Conservation (phyloP, 1,140 invertebrate genomes). For the Drosophila kanapiae region DNA sequence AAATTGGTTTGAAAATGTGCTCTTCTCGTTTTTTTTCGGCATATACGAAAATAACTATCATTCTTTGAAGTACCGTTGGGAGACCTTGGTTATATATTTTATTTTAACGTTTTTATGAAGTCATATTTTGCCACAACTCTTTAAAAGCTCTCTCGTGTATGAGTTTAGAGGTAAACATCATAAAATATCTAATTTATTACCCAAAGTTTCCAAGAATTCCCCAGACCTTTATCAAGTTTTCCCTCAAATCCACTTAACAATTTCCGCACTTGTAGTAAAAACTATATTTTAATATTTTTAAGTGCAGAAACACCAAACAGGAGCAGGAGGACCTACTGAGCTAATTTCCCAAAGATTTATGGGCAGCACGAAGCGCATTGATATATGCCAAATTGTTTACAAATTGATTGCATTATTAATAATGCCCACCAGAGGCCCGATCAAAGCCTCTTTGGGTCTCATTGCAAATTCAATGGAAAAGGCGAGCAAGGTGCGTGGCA, state of each 20-base stretch:
- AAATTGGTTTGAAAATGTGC: no score
- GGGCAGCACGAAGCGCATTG: constrained; percentile 74
- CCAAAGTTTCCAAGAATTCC: no score
- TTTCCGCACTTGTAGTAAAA: background rate
- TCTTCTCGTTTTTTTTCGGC: no score
- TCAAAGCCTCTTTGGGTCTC: constrained; percentile 46
- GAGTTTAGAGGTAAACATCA: no score
- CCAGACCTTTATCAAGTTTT: background rate
- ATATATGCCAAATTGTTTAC: constrained; percentile 83
- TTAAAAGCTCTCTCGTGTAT: no score
- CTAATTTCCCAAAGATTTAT: constrained; percentile 79
- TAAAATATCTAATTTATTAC: no score
- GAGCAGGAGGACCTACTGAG: constrained; percentile 7
- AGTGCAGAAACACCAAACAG: constrained; percentile 12
- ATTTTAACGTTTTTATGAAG: no score
- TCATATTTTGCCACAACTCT: no score
- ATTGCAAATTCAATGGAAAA: constrained; percentile 65
- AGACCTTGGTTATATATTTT: no score
- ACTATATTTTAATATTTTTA: constrained; percentile 30
- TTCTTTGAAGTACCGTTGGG: no score
- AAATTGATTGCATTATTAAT: constrained; percentile 83
- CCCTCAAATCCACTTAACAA: background rate
- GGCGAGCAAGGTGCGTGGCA: constrained; percentile 27
- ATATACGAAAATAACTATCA: no score
- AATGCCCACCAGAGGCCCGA: constrained; percentile 61